Conservation (phyloP, 2,888 invertebrate genomes). For the Euspilapteryx auroguttella region DNA sequence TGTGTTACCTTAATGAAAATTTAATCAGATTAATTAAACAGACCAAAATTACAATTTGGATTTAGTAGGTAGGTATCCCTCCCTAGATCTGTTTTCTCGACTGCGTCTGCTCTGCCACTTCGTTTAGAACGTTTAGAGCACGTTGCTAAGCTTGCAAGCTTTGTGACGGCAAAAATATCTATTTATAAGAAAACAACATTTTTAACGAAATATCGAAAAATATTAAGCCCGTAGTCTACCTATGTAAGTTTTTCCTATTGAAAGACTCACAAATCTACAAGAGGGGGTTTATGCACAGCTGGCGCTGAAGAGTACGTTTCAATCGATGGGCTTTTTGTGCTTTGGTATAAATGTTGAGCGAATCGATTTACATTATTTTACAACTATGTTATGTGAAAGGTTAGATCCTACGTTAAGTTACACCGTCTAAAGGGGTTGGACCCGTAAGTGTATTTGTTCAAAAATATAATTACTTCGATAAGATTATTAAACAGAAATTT, state of each 20-base stretch:
- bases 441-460: constrained; percentile 53
- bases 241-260: constrained; percentile 51
- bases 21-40: no score
- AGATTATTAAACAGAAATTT: no score
- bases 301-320: constrained; percentile 41
- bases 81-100: no score
- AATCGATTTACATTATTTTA: constrained; percentile 50
- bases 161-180: no score
- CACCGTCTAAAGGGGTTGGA: constrained; percentile 56
- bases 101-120: no score
- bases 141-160: no score
- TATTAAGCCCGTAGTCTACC: constrained; percentile 30
- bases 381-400: constrained; percentile 51
- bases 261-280: constrained; percentile 59
- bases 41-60: no score
- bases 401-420: constrained; percentile 41
- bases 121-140: no score
- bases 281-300: constrained; percentile 34
- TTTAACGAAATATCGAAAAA: background rate
- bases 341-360: constrained; percentile 62
- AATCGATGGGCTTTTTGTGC: constrained; percentile 60
- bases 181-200: no score
- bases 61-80: no score
- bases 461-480: constrained; percentile 31
- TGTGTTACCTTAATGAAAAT: no score